Base-by-base conservation (phyloP, 2,113 vertebrate genomes). In the Pionites leucogaster region DNA sequence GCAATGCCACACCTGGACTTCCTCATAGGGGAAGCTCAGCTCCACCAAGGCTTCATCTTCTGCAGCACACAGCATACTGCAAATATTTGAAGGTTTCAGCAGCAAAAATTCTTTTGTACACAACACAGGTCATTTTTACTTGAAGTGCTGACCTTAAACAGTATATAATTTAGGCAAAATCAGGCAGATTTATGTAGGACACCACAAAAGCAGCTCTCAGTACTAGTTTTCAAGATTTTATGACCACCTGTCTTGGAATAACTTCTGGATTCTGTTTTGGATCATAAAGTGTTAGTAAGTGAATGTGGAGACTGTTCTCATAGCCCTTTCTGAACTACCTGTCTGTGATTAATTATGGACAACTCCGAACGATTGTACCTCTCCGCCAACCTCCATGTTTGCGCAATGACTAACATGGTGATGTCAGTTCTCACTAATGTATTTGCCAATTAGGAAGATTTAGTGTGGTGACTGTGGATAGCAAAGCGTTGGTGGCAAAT, bases 391-490 rank as follows among this genome's bases (percentile, higher is more conserved):
- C 86, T 88, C 93, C 88, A 76, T 88, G 90, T 92, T 92, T 96
- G 88, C 5, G 3, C 84, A 88, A 82, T 96, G 96, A 93, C 96
- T 96, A 96, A 97, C 92, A 93, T n/a, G 65, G 82, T 97, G 96
- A 96, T 96, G 92, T 95, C 95, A 96, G 93, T 91, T 91, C 81
- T 91, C 86, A 71, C 95, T 96, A 94, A 94, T 91, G 88, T 82
- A 88, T 94, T 96, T 96, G 92, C 96, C 94, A 92, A 96, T 97
- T 97, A 97, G 92, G 86, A 95, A 97, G 93, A 97, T 95, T 95
- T 97, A 97, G 94, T 95, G 88, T 84, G 67, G 90, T 87, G 93
- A 64, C 85, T 95, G 95, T 94, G 86, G 92, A 93, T 60, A 95
- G 88, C 77, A 93, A 82, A 93, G 83, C 3, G 1, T 91, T 96